Evolutionary conservation across 2,888 invertebrate species (phyloP).

Genomic region (Brenthis daphne): DNA sequence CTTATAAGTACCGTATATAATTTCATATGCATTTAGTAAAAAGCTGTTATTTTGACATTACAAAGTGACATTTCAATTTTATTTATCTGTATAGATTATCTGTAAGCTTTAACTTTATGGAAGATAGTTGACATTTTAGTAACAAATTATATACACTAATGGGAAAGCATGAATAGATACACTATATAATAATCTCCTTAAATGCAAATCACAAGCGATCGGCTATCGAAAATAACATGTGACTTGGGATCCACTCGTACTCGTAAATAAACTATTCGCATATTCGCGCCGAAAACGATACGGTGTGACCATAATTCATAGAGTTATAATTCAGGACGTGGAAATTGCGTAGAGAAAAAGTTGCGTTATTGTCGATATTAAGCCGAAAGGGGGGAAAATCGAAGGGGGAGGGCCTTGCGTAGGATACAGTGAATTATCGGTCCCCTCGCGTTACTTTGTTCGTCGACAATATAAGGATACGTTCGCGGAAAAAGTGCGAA

Average conservation of each 20-base stretch:
- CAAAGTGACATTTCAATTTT: too few relatives aligned
- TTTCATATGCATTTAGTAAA: too few relatives aligned
- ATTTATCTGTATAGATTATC: too few relatives aligned
- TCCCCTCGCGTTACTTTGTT: slow-evolving; percentile 49
- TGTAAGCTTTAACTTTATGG: too few relatives aligned
- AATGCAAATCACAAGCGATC: background rate
- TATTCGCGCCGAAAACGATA: slow-evolving; percentile 51
- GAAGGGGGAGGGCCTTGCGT: slow-evolving; percentile 30
- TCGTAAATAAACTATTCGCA: slow-evolving; percentile 51
- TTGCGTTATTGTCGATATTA: slow-evolving; percentile 71
- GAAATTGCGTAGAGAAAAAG: slow-evolving; percentile 60
- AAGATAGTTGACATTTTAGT: background rate
- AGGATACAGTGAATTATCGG: slow-evolving; percentile 65
- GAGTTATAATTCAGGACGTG: slow-evolving; percentile 64
- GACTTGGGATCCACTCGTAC: slow-evolving; percentile 8
- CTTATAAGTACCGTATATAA: too few relatives aligned
- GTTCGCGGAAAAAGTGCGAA: slow-evolving; percentile 38
- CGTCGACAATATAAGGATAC: slow-evolving; percentile 46
- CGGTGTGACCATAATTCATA: slow-evolving; percentile 63
- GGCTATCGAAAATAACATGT: slow-evolving; percentile 22
- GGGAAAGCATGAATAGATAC: background rate
- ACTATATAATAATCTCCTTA: slow-evolving; percentile 11
- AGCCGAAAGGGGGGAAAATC: slow-evolving; percentile 43
- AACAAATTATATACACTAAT: background rate
- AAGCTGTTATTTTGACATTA: too few relatives aligned